Evolutionary conservation across 1,140 invertebrate species (phyloP), one percentile per base, ranked within the genome.

Genomic region (Drosophila ercepeae): DNA sequence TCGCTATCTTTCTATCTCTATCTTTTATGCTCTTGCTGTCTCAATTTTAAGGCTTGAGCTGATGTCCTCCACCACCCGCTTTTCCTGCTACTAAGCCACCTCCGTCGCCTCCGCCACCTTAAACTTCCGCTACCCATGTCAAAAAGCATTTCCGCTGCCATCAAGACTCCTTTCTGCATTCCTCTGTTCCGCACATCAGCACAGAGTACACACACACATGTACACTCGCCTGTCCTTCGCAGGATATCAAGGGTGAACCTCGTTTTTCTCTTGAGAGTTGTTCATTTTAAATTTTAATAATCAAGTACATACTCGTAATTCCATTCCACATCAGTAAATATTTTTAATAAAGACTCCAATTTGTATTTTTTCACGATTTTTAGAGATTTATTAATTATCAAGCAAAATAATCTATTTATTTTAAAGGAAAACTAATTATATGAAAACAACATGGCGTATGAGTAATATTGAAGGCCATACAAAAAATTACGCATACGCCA

Each of bases 161-260:
- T 67, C 55, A 61, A 59, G 57, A 39, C 13, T 13, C 57, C 44
- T 44, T 53, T 72, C 57, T 60, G 69, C 57, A 67, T 64, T 70
- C 48, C 67, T 60, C 25, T 29, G 32, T 32, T 39, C 32, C 23
- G 61, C 23, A 70, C n/a, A 49, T 14, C 29, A 16, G 45, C 48
- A 51, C 19, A 27, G 45, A 18, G 21, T 2, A 34, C 34, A 50
- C 16, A 64, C 9, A 50, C 36, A 49, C 41, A 60, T n/a, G 9
- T 3, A 23, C 25, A 14, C 13, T 16, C 14, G n/a, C 36, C 36
- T 19, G 46, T 45, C 32, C 51, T 9, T 13, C 36, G 25, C 11
- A 21, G 14, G 18, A 29, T 16, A 19, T n/a, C 18, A 34, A 21
- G 55, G 57, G 55, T 64, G 60, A 55, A 64, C 29, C 42, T 7